Evolutionary conservation across 2,888 invertebrate genomes (phyloP), one percentile per base, ranked within the genome.

Genomic region (Sympetrum striolatum): DNA sequence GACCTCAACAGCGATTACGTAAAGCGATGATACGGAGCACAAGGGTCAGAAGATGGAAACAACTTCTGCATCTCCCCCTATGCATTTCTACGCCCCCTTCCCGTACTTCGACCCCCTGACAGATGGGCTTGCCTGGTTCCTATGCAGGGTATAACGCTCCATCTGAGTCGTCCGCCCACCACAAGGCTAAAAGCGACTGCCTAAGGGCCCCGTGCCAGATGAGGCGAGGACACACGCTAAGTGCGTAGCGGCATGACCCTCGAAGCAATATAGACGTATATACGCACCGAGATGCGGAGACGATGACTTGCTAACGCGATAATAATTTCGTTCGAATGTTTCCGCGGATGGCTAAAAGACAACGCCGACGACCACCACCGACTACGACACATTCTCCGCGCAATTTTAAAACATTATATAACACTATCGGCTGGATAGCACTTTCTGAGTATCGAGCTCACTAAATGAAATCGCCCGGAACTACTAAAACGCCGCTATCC

Each of bases 181-280:
- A 37, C 86, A 60, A 60, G 39, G 86, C 86, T 86, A 86, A 86
- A 86, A 58, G 60, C 39, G 86, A 86, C 86, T 37, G 73, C 64
- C 64, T 64, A 64, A 86, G 86, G 86, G 86, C 86, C 86, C 60
- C 58, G n/a, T 64, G 60, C 86, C 86, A 86, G 60, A 86, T 37
- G 60, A 37, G 39, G 58, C 60, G 37, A 31, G 58, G 73, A 73
- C 60, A 60, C 5, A 6, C 18, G 18, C 82, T 37, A 37, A 86
- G 86, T 58, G 60, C 86, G 60, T 60, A 58, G 86, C 39, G 58
- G 82, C 10, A 64, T 64, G 86, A 86, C 64, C 86, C 60, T 86
- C 86, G 35, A 60, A 35, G 58, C 5, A 1, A 12, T 22, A 58
- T 18, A 25, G 64, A n/a, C 22, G 8, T 3, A 44, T 25, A 25